Evolutionary conservation across 2,888 invertebrate species (phyloP), one percentile per base, ranked within the genome.

Genomic region (Lucinisca nassula): DNA sequence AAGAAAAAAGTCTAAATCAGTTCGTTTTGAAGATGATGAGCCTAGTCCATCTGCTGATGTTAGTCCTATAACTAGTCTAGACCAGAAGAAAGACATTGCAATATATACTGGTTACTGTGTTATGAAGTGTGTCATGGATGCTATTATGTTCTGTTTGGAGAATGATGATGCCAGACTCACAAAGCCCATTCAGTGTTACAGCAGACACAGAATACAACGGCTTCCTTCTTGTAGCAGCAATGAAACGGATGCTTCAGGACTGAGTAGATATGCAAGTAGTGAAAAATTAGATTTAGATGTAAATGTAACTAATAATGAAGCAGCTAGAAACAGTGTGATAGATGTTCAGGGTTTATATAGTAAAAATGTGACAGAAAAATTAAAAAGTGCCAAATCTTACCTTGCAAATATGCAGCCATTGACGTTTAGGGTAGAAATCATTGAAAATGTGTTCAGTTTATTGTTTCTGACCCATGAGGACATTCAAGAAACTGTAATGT

Each of bases 371-470:
- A 93, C 92, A n/a, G 87, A 90, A 40, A 93, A 91, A 85, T 80
- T 95, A 17, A 86, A 79, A 37, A 86, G 87, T 79, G 89, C 91
- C 1, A 90, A 91, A 82, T 84, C 90, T 17, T 94, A 93, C 40
- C 85, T 95, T 12, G 79, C 92, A 8, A 90, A 91, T 61, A 84
- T 95, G 35, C 94, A 94, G 79, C 95, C 96, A 35, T 90, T 96
- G 77, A 93, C 94, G 12, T 95, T 93, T 75, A 89, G 96, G 35
- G 91, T 97, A 0, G 97, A 98, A 96, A 97, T 98, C 0, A 97
- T 98, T 81, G 98, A 98, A 95, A 97, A 98, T 95, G 97, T 98
- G 90, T 98, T 98, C 95, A 97, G 97, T 0, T 97, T 98, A 91
- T 96, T 98, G 55, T 98, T 98, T 95, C 93, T 98, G 74, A 97